Conservation (phyloP, 2,113 vertebrate species). For the Anser brachyrhynchus region DNA sequence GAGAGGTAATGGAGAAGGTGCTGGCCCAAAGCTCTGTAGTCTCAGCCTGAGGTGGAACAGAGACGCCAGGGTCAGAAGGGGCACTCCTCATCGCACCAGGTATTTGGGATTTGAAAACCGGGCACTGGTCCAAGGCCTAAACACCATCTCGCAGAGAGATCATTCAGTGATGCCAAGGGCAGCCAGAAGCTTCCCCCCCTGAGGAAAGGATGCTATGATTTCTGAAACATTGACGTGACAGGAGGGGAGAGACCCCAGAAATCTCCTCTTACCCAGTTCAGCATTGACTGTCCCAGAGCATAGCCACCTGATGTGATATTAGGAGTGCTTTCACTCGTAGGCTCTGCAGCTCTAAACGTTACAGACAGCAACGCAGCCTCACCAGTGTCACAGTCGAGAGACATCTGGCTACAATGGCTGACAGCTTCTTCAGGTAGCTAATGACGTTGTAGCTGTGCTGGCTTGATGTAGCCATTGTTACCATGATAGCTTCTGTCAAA, state of each 20-base stretch:
- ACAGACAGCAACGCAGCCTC: background rate
- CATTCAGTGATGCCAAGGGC: background rate
- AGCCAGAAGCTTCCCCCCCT: constrained; percentile 27
- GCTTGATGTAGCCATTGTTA: background rate
- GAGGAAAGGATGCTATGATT: constrained; percentile 17
- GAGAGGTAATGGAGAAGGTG: constrained; percentile 66
- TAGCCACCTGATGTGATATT: background rate
- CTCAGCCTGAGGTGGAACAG: background rate
- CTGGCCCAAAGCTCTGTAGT: constrained; percentile 34
- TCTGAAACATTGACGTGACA: background rate
- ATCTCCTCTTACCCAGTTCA: background rate
- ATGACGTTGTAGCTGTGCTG: background rate
- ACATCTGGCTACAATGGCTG: accelerated
- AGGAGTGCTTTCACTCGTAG: background rate
- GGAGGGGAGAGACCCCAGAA: background rate
- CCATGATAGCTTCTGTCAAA: background rate
- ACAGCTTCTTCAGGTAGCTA: background rate
- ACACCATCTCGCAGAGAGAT: background rate
- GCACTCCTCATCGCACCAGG: background rate
- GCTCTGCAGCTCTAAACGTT: background rate
- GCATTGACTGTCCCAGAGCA: background rate
- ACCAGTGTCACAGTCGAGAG: background rate
- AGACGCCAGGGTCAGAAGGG: background rate
- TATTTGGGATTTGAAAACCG: constrained; percentile 25
- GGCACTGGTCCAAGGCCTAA: constrained; percentile 10